Base-by-base conservation (phyloP, 2,888 invertebrate species). In the Serrognathus titanus region DNA sequence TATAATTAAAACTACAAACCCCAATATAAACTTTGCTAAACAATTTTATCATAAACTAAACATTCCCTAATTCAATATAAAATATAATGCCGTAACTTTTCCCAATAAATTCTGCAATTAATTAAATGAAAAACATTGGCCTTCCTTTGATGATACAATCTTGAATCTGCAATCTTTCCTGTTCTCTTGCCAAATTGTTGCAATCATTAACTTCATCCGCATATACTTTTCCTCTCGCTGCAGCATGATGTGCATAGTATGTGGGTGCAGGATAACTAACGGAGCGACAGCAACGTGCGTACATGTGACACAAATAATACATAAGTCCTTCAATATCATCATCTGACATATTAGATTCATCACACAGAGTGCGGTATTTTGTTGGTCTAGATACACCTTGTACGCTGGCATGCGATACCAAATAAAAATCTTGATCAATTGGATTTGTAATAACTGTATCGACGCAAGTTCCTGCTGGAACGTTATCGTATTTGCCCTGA, bases 201-300 rank as follows among this genome's bases (percentile, higher is more conserved):
- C 83, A 77, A 66, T 82, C 73, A 52, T 83, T 55, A 1, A 12
- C 38, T 8, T 11, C 46, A 7, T 31, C 24, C 46, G 67, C 66
- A 60, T 81, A 81, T 11, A 76, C 75, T 55, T 80, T 76, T 1
- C 81, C 92, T 11, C 93, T 81, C 51, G 87, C 85, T 10, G 92
- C 92, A n/a, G 89, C 92, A 50, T 92, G 83, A 78, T 93, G 92
- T 10, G 92, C 92, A 75, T 93, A 89, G 77, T 93, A 93, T 0
- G 92, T 92, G 1, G 93, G 92, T 2, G 92, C 89, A 4, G 92
- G 92, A 78, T 92, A 92, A 10, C 91, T 92, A 0, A 93, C 92
- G 40, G 92, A 80, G 67, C 94, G 81, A 62, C 87, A 88, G 72
- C 94, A 94, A 4, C 95, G 84, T 1, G 89, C 83, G 78, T 91